phyloP scores from a whole-genome alignment of 35 echinoderm and acorn worm genomes.

The Anneissia japonica region DNA sequence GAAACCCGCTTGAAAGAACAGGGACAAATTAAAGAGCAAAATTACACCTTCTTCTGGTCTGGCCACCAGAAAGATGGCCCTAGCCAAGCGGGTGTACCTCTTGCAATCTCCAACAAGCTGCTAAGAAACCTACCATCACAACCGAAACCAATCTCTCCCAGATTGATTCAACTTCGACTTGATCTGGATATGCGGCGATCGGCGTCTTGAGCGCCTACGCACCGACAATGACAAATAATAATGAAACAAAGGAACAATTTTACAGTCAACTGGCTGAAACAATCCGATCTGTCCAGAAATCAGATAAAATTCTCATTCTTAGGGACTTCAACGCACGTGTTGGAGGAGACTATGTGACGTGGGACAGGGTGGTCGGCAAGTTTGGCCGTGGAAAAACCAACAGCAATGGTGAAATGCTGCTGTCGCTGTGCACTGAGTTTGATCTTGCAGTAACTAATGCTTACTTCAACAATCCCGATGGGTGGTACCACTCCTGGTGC shows the following conservation, averaged over 20 bases:
- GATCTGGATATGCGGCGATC: not conserved
- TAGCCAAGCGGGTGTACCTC: not conserved
- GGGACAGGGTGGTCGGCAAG: not conserved
- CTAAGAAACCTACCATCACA: slow-evolving; percentile 10
- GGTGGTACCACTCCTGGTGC: slow-evolving; percentile 50
- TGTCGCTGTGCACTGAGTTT: slow-evolving; percentile 33
- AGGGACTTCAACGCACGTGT: slow-evolving; percentile 32
- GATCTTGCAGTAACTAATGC: slow-evolving; percentile 44
- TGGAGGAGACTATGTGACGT: not conserved
- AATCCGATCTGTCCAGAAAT: not conserved
- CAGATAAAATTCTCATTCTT: not conserved
- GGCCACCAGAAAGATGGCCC: not conserved
- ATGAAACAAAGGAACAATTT: slow-evolving; percentile 28
- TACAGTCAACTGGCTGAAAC: not conserved
- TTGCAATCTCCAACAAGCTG: not conserved
- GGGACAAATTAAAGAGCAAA: no score
- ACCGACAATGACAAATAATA: slow-evolving; percentile 36
- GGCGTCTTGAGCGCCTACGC: slow-evolving; percentile 37
- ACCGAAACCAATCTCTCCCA: no score
- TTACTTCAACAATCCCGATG: slow-evolving; percentile 37
- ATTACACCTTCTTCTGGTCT: not conserved
- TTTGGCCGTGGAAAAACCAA: slow-evolving; percentile 45
- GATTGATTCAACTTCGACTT: slow-evolving; percentile 7
- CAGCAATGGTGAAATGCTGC: slow-evolving; percentile 33
- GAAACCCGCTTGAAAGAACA: not conserved